Conservation (phyloP, 2,888 invertebrate genomes). For the Cataglyphis rosenhaueri region DNA sequence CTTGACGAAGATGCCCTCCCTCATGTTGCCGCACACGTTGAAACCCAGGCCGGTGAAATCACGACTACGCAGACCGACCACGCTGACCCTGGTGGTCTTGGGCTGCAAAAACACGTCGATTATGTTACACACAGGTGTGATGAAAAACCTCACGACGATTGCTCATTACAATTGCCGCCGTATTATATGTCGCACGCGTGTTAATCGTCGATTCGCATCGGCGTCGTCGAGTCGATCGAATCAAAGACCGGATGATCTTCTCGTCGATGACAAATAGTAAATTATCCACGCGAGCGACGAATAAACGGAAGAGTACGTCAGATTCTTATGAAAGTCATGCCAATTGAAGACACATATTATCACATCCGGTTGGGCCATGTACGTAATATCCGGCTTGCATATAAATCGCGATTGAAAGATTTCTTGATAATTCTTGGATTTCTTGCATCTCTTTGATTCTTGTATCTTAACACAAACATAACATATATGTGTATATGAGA, state of each 20-base stretch:
- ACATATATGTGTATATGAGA: background rate
- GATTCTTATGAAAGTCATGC: conserved; percentile 40
- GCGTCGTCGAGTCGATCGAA: background rate
- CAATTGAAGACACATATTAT: conserved; percentile 16
- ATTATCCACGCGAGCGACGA: conserved; percentile 27
- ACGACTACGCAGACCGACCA: conserved; percentile 92
- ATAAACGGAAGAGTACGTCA: conserved; percentile 32
- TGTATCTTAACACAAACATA: background rate
- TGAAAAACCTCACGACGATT: conserved; percentile 2
- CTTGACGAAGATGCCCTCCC: conserved; percentile 95
- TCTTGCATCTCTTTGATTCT: background rate
- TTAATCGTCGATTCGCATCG: background rate
- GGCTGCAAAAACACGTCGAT: conserved; percentile 83
- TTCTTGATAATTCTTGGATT: background rate
- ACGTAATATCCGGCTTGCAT: background rate
- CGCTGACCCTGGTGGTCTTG: conserved; percentile 87
- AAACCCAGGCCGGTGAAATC: conserved; percentile 96
- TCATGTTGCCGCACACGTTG: conserved; percentile 95
- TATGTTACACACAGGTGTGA: conserved; percentile 6
- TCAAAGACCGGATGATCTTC: conserved; percentile 31
- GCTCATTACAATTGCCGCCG: background rate
- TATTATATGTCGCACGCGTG: background rate
- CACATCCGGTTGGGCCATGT: background rate
- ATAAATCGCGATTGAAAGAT: conserved; percentile 1
- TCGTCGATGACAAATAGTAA: conserved; percentile 40